Base-by-base conservation (phyloP, 1,140 invertebrate genomes). In the Panulirus ornatus region DNA sequence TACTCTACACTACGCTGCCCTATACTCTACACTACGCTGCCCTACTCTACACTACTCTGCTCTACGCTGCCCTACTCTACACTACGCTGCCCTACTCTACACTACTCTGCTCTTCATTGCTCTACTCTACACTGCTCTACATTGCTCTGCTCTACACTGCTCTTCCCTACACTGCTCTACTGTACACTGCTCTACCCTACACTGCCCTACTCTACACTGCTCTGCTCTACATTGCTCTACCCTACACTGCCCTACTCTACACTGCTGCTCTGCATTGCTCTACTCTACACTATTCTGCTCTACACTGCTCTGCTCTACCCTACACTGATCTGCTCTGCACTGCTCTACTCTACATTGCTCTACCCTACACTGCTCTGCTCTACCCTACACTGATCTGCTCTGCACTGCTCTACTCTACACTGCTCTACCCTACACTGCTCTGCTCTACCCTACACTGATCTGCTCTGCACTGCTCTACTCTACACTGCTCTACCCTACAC, bases 181-280 rank as follows among this genome's bases (percentile, higher is more conserved):
- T 36, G 36, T 78, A 16, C 47, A n/a, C 27, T 54, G 16, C 27
- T 5, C 42, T 9, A n/a, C 76, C 2, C 76, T 42, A n/a, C 30
- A 30, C 27, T 79, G 40, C 76, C 2, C 76, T 42, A n/a, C 30
- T 19, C 27, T 79, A 22, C 76, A 5, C 42, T 34, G 0, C 27
- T 3, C 42, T 51, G 42, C 42, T 47, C 42, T 34, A 34, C 47
- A 34, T 42, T 47, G 30, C 47, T 19, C 76, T 34, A 16, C 47
- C 22, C 76, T 79, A 16, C 76, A 51, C 76, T 54, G 27, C 47
- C n/a, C 76, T 79, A 30, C 76, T 27, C 76, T 34, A 2, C 47
- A 47, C 76, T 79, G 42, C 76, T 54, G 27, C 30, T 5, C 42
- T 16, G 27, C 76, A n/a, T 42, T 54, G 22, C 47, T 19, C 76